These are phyloP conservation scores for Hepsetus odoe DNA, from an alignment of 2,113 vertebrate species.

Conservation along the genomic window DNA sequence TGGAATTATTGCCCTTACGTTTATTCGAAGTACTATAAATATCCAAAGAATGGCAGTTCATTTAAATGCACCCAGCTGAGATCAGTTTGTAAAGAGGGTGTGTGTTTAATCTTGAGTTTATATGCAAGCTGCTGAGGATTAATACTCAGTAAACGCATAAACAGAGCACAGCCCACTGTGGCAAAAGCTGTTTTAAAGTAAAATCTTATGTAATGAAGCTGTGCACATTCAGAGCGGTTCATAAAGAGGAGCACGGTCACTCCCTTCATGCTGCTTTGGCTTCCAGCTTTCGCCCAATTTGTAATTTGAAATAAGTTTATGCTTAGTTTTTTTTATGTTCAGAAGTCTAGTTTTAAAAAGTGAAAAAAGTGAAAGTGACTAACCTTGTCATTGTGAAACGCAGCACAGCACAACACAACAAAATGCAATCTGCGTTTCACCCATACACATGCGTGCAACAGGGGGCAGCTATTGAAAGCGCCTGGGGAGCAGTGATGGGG, in stretches of 20 bases:
- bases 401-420: no score
- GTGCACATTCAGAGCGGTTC: background rate
- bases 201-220: background rate
- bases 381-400: no score
- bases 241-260: background rate
- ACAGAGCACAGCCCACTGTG: background rate
- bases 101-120: background rate
- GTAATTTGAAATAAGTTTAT: no score
- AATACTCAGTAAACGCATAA: slow-evolving; percentile 9
- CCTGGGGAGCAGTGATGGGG: no score
- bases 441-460: no score
- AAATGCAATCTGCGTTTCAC: no score
- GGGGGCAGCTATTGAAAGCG: no score
- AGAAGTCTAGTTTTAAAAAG: no score
- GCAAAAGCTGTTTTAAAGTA: background rate
- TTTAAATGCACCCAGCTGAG: background rate
- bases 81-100: background rate
- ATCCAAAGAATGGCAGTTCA: background rate
- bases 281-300: no score
- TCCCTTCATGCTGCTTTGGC: background rate
- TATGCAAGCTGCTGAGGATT: background rate
- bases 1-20: background rate
- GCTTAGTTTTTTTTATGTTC: no score
- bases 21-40: background rate
- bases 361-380: no score